Conservation (phyloP, 53 echinoderm and acorn worm genomes). For the Echinometra lucunter region DNA sequence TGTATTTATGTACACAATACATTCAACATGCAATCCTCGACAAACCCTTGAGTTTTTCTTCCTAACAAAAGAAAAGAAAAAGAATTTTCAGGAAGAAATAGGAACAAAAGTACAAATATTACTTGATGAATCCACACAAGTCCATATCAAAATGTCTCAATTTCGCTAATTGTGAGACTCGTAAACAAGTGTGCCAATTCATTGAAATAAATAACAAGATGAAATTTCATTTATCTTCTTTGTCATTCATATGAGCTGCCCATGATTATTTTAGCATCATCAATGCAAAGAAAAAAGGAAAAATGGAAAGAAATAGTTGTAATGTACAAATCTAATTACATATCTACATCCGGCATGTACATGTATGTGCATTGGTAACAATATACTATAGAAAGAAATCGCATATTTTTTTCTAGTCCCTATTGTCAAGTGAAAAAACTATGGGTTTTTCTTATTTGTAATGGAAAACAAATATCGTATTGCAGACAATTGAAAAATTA, state of each 20-base stretch:
- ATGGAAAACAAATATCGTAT: slow-evolving; percentile 53
- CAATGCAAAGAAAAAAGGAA: slow-evolving; percentile 7
- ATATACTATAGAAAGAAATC: slow-evolving; percentile 43
- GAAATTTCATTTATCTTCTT: neutral
- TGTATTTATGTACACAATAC: slow-evolving; percentile 66
- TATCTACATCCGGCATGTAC: slow-evolving; percentile 28
- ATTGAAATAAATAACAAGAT: slow-evolving; percentile 53
- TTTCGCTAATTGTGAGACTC: neutral
- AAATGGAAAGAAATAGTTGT: slow-evolving; percentile 21
- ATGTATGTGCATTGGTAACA: slow-evolving; percentile 32
- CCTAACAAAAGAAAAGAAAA: neutral
- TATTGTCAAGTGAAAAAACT: slow-evolving; percentile 16
- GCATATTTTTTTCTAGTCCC: neutral
- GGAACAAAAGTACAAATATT: slow-evolving; percentile 34
- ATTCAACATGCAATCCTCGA: slow-evolving; percentile 60
- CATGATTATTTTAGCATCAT: neutral
- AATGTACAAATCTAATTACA: slow-evolving; percentile 47
- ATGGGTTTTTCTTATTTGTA: slow-evolving; percentile 21
- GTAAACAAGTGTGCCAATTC: neutral
- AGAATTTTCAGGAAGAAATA: slow-evolving; percentile 16
- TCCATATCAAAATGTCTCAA: neutral
- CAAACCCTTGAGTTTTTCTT: neutral
- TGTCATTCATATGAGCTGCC: slow-evolving; percentile 6
- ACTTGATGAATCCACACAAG: neutral
- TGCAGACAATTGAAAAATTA: slow-evolving; percentile 53